A percentile compares a stretch with the other conserved stretches of the same genome.
phyloP scores from a whole-genome alignment of 2,888 invertebrate species.

The Poecilobothrus nobilitatus region DNA sequence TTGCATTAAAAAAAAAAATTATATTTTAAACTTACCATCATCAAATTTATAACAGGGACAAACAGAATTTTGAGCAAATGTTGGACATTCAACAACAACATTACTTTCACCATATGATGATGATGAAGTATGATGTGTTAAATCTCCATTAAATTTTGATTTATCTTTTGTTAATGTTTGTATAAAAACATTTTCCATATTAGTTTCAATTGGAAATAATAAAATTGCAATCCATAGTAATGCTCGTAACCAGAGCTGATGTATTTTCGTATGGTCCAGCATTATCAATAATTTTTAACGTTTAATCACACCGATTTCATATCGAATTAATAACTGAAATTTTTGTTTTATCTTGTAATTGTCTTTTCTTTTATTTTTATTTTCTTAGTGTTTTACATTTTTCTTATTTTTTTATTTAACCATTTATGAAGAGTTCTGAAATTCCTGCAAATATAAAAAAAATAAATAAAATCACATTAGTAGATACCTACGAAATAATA shows the following conservation, averaged over 20 bases:
- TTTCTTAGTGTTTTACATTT: neutral
- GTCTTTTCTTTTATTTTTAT: neutral
- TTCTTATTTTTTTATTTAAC: neutral
- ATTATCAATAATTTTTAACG: neutral
- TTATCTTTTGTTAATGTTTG: constrained; percentile 23
- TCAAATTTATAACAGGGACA: constrained; percentile 91
- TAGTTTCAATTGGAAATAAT: constrained; percentile 27
- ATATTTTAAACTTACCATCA: constrained; percentile 60
- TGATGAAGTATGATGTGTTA: constrained; percentile 17
- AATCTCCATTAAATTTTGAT: constrained; percentile 14
- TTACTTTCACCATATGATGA: constrained; percentile 16
- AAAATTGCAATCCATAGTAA: constrained; percentile 10
- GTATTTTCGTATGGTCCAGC: neutral
- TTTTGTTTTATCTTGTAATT: neutral
- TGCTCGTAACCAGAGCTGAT: constrained; percentile 15
- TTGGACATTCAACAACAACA: constrained; percentile 56
- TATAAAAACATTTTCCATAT: constrained; percentile 29
- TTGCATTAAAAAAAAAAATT: too few relatives aligned
- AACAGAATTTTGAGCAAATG: constrained; percentile 65
- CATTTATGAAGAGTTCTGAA: neutral
- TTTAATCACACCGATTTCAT: neutral
- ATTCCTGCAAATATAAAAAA: too few relatives aligned
- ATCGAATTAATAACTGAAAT: neutral
- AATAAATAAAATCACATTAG: too few relatives aligned
- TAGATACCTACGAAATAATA: too few relatives aligned